Conservation (phyloP, 2,797 vertebrate genomes). For the Mallotus villosus region DNA sequence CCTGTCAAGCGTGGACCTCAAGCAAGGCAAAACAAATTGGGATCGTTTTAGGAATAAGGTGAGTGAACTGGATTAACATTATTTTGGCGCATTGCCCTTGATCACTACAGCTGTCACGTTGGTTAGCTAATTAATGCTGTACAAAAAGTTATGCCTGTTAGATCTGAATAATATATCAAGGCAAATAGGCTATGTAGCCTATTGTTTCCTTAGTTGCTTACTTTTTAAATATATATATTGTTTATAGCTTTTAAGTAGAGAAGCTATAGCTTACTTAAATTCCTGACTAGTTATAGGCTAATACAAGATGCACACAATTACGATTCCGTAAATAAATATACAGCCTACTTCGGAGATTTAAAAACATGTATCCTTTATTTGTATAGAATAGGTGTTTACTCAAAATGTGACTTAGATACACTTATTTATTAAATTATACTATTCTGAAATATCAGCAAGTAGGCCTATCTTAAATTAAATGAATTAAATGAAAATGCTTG, state of each 20-base stretch:
- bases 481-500: background rate
- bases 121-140: background rate
- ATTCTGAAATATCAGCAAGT: too few relatives aligned
- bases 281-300: background rate
- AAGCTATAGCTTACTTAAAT: too few relatives aligned
- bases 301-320: background rate
- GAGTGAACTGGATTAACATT: slow-evolving; percentile 20
- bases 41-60: slow-evolving; percentile 48
- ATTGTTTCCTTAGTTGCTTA: background rate
- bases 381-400: background rate
- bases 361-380: background rate
- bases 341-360: background rate
- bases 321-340: too few relatives aligned
- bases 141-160: background rate
- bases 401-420: background rate
- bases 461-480: too few relatives aligned
- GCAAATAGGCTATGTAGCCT: too few relatives aligned
- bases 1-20: slow-evolving; percentile 16
- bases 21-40: slow-evolving; percentile 7
- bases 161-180: background rate
- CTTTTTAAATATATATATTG: background rate
- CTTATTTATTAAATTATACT: too few relatives aligned
- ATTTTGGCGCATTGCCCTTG: background rate
- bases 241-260: background rate
- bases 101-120: background rate